A percentile compares a stretch with the other conserved stretches of the same genome.
Conservation (phyloP, 2,113 vertebrate genomes). For the Gadus chalcogrammus region DNA sequence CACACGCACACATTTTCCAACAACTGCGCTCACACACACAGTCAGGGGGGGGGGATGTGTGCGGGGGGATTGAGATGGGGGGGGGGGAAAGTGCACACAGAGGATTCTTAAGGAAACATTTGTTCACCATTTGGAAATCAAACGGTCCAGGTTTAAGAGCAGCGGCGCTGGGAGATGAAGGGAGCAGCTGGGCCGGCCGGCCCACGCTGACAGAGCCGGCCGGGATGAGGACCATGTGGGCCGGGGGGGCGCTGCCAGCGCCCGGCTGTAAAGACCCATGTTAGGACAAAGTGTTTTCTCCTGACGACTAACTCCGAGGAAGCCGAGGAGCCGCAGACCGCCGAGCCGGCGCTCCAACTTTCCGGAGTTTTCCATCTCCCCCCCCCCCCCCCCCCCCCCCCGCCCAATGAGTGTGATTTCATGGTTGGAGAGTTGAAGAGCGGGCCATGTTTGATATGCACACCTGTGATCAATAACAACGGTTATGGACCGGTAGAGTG, state of each 20-base stretch:
- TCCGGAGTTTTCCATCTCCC: background rate
- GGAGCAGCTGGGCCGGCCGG: constrained; percentile 20
- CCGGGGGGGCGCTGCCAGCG: background rate
- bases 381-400: no score
- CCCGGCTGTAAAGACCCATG: constrained; percentile 7
- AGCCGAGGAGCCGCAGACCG: background rate
- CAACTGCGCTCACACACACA: no score
- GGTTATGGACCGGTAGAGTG: background rate
- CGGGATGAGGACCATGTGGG: constrained; percentile 10
- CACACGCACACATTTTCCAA: background rate
- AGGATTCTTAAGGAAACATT: constrained; percentile 27
- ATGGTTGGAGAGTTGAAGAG: constrained; percentile 7
- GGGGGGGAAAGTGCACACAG: background rate
- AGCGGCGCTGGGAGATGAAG: constrained; percentile 8
- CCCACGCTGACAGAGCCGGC: constrained; percentile 15
- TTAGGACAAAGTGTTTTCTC: constrained; percentile 14
- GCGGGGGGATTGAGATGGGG: no score
- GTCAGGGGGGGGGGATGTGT: no score
- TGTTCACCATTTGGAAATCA: constrained; percentile 26
- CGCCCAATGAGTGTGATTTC: constrained; percentile 17
- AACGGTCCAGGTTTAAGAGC: constrained; percentile 21
- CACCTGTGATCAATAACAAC: constrained; percentile 14
- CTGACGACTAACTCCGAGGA: constrained; percentile 23
- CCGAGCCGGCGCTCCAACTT: background rate
- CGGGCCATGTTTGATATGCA: background rate